Conservation (phyloP, 2,113 vertebrate species). For the Crypturellus undulatus region DNA sequence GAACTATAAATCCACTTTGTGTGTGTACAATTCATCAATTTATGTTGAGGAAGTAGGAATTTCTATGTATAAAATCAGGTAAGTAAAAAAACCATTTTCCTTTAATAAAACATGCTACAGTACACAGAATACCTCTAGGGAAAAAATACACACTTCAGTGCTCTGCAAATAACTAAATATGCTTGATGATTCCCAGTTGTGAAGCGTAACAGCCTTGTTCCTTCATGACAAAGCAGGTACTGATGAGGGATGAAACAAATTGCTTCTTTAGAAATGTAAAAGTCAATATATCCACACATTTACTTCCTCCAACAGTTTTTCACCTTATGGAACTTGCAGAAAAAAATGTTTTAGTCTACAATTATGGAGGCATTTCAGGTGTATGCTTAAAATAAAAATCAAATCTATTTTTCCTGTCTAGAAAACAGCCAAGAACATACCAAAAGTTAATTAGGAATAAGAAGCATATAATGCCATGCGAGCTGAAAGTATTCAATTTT, state of each 20-base stretch:
- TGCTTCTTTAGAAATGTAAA: background rate
- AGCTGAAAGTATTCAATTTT: constrained; percentile 46
- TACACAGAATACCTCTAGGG: background rate
- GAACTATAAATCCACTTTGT: background rate
- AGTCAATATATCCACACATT: background rate
- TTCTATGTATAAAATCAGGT: background rate
- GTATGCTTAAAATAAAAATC: background rate
- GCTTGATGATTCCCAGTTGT: background rate
- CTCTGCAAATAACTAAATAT: background rate
- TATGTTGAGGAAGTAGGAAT: background rate
- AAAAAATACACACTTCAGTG: background rate
- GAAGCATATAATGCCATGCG: constrained; percentile 47
- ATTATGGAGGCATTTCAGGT: background rate
- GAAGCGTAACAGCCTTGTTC: background rate
- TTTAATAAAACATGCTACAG: background rate
- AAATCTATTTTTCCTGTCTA: constrained; percentile 2
- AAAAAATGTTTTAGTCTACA: background rate
- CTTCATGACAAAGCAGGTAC: background rate
- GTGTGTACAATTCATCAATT: background rate
- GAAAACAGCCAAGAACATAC: background rate
- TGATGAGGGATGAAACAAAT: background rate
- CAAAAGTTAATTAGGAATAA: constrained; percentile 50
- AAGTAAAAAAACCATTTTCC: background rate
- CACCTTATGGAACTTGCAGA: background rate
- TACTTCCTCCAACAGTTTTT: background rate